phyloP scores from a whole-genome alignment of 2,113 vertebrate species.

The Perca flavescens region DNA sequence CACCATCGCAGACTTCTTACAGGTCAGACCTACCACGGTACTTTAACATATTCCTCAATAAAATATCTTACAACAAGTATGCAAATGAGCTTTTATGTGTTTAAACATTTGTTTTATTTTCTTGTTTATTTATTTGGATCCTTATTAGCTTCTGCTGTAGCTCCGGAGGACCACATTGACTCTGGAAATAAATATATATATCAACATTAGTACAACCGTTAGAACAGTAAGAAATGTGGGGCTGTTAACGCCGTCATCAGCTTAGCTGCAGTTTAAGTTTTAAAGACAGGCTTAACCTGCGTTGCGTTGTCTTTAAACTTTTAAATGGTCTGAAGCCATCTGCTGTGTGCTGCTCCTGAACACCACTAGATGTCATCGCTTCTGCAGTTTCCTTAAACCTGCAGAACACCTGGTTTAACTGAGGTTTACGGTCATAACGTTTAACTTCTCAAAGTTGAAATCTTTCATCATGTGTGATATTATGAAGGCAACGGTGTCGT shows the following conservation, averaged over 20 bases:
- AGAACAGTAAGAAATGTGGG: too few relatives aligned
- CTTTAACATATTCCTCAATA: neutral
- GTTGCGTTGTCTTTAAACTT: neutral
- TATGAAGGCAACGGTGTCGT: neutral
- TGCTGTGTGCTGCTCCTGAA: neutral
- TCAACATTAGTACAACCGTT: neutral
- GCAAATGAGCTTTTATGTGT: neutral
- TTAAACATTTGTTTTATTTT: neutral
- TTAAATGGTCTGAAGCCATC: too few relatives aligned
- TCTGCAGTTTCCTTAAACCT: neutral
- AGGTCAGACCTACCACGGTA: conserved; percentile 81
- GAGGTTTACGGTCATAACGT: neutral
- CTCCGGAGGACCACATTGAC: neutral
- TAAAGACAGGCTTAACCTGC: neutral
- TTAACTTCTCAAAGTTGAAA: neutral
- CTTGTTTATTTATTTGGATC: neutral
- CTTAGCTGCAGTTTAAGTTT: too few relatives aligned
- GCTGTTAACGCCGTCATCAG: too few relatives aligned
- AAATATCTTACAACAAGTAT: neutral
- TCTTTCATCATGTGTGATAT: neutral
- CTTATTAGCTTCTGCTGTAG: neutral
- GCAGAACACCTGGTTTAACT: neutral
- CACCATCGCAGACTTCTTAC: conserved; percentile 97
- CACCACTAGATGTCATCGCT: neutral
- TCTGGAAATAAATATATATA: neutral